A percentile compares a stretch with the other conserved stretches of the same genome.
Conservation (phyloP, 2,113 vertebrate species). For the Pseudorectes ferrugineus region DNA sequence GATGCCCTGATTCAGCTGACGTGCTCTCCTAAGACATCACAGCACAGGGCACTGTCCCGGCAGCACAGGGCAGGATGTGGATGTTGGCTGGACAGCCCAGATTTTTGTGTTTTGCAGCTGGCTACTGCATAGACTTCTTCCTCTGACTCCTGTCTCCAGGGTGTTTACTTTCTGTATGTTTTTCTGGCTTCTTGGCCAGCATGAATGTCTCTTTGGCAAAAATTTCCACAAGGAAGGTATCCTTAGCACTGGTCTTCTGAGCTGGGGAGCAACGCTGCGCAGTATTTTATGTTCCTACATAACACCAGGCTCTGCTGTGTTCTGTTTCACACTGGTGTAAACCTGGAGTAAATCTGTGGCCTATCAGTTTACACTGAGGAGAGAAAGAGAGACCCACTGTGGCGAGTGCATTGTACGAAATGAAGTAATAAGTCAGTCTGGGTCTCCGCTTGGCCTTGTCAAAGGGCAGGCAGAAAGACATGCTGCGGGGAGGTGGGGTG, state of each 20-base stretch:
- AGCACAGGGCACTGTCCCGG: not conserved
- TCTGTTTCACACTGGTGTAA: not conserved
- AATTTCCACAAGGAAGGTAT: not conserved
- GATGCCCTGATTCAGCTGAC: not conserved
- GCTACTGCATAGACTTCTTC: not conserved
- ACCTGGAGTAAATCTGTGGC: not conserved
- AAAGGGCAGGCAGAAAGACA: slow-evolving; percentile 26
- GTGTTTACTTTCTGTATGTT: not conserved
- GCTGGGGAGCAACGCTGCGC: fast-evolving
- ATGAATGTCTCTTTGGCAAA: not conserved
- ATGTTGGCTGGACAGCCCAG: not conserved
- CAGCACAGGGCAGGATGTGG: not conserved
- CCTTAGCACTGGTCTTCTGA: not conserved
- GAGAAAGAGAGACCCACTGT: not conserved
- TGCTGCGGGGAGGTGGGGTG: not conserved
- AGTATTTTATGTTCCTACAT: not conserved
- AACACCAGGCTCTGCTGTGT: not conserved
- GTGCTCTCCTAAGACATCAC: not conserved
- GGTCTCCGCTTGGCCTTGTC: slow-evolving; percentile 37
- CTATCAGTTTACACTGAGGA: not conserved
- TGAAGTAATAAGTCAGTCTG: slow-evolving; percentile 17
- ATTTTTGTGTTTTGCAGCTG: not conserved
- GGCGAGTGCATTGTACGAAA: not conserved
- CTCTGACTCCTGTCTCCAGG: not conserved
- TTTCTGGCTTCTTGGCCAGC: not conserved